Evolutionary conservation across 2,113 vertebrate genomes (phyloP).

Genomic region (Alexandromys fortis): DNA sequence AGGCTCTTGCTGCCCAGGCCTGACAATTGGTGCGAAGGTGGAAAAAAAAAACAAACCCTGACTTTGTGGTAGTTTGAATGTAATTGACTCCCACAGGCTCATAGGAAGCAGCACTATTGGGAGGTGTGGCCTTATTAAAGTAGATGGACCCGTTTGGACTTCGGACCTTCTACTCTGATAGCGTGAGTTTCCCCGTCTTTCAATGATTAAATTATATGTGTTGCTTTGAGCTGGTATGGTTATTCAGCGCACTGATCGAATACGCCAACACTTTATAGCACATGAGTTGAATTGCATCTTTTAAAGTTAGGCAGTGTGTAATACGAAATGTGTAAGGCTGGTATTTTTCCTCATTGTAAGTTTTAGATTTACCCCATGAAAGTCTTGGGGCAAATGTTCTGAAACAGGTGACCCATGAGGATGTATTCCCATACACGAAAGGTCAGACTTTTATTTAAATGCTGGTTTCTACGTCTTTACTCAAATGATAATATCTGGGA

Average conservation of each 20-base stretch:
- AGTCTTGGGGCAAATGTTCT: background rate
- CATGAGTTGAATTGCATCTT: background rate
- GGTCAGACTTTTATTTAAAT: conserved; percentile 1
- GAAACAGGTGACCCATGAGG: background rate
- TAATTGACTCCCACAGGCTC: background rate
- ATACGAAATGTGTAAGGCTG: background rate
- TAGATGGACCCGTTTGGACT: background rate
- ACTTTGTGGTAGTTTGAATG: background rate
- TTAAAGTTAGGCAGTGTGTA: background rate
- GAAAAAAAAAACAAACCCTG: background rate
- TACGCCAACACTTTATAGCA: too few species aligned
- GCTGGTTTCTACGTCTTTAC: background rate
- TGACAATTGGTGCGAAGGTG: too few species aligned
- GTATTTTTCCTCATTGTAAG: background rate
- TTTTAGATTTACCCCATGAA: conserved; percentile 7
- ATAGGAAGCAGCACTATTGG: background rate
- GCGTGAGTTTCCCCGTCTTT: too few species aligned
- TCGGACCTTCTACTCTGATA: too few species aligned
- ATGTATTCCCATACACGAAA: conserved; percentile 18
- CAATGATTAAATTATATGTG: too few species aligned
- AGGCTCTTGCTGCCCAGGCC: background rate
- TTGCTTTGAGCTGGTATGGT: too few species aligned
- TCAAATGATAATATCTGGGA: background rate
- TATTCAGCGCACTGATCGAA: too few species aligned
- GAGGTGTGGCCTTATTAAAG: background rate